Percentiles rank a stretch among this genome's conserved stretches.
phyloP scores from a whole-genome alignment of 1,140 invertebrate species.

The Pogonomyrmex barbatus region DNA sequence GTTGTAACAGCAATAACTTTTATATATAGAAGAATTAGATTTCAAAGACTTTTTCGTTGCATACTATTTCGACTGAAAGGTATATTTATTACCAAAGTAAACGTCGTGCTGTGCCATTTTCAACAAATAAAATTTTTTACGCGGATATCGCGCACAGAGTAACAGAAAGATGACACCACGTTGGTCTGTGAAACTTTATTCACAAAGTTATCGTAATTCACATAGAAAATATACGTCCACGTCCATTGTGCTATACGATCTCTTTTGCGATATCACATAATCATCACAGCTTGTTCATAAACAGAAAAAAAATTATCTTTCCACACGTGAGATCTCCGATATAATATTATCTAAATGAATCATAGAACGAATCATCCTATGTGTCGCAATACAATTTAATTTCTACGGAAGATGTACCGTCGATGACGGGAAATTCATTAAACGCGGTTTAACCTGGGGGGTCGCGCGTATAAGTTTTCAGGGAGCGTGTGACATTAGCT shows the following conservation, averaged over 20 bases:
- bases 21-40: conserved; percentile 45
- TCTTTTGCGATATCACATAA: conserved; percentile 1
- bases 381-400: neutral
- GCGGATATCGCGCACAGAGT: conserved; percentile 54
- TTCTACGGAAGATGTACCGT: neutral
- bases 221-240: neutral
- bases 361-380: no score
- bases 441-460: conserved; percentile 9
- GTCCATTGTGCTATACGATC: conserved; percentile 11
- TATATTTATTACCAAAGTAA: conserved; percentile 63
- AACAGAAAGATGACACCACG: conserved; percentile 54
- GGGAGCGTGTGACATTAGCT: conserved; percentile 73
- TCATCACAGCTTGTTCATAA: neutral
- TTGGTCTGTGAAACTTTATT: conserved; percentile 47
- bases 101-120: conserved; percentile 7
- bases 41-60: conserved; percentile 36
- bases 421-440: conserved; percentile 50
- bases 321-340: neutral
- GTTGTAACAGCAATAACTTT: neutral
- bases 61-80: conserved; percentile 34
- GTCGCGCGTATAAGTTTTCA: conserved; percentile 62
- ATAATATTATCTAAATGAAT: no score
- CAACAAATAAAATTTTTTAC: conserved; percentile 55
- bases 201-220: conserved; percentile 28
- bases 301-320: neutral